Base-by-base conservation (phyloP, 2,797 vertebrate genomes). In the Sciurus vulgaris region DNA sequence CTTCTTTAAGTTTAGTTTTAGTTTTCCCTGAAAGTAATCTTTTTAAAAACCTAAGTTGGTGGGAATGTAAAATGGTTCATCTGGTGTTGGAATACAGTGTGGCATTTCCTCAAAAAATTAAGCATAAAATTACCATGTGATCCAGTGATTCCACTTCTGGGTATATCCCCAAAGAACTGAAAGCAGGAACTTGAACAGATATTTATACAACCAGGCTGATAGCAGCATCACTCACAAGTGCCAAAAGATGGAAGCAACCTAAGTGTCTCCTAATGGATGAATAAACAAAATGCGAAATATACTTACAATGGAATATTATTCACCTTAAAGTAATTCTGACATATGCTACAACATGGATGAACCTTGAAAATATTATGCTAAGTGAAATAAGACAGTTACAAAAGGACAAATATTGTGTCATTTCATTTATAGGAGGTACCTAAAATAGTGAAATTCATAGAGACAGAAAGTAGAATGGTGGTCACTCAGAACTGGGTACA, bases 21-120 rank as follows among this genome's bases (percentile, higher is more conserved):
- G 56, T 89, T 91, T 44, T 41, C 73, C 22, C 49, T 89, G 41
- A 92, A 92, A 91, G 35, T 69, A 93, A 61, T 65, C 44, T 51
- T 86, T 94, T 70, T 61, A 69, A 79, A 85, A 28, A 44, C 15
- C 4, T 35, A 51, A 13, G 14, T 49, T 9, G 65, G 35, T 85
- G 79, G 79, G 51, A 24, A 78, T 61, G 15, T 82, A 83, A 86
- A 86, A 88, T 67, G 73, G 38, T 63, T 2, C 2, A 15, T 35
- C 11, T 94, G 49, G 20, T 89, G 13, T 56, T 84, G 35, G 18
- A 77, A 73, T 74, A 63, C 38, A 61, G 54, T 47, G 33, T 8
- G 20, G 22, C 51, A 10, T 69, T 89, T 59, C 38, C 41, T 82
- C 13, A 61, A 78, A 93, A 86, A 82, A 73, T 41, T 17, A 77